Evolutionary conservation across 2,888 invertebrate species (phyloP).

Genomic region (Chrysomela aeneicollis): DNA sequence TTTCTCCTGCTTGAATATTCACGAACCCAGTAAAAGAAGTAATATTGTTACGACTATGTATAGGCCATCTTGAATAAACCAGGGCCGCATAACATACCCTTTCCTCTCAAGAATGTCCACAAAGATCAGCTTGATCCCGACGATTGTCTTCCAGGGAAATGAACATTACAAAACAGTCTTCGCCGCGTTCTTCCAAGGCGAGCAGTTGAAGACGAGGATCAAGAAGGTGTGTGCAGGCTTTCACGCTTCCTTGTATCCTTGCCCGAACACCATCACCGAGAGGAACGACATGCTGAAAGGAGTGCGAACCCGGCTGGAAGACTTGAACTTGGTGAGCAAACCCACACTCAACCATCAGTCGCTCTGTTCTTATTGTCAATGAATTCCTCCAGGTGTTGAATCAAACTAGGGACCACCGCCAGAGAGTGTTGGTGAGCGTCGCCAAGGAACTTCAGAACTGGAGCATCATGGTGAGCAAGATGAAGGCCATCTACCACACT

Average conservation of each 20-base stretch:
- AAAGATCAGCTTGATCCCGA: too few relatives aligned
- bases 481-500: slow-evolving; percentile 81
- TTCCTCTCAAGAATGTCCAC: too few relatives aligned
- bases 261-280: slow-evolving; percentile 86
- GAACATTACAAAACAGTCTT: slow-evolving; percentile 90
- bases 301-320: slow-evolving; percentile 88
- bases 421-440: slow-evolving; percentile 83
- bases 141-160: slow-evolving; percentile 79
- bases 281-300: slow-evolving; percentile 90
- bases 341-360: not conserved
- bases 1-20: too few relatives aligned
- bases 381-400: slow-evolving; percentile 74
- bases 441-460: slow-evolving; percentile 88
- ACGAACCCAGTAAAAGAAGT: too few relatives aligned
- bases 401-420: slow-evolving; percentile 88
- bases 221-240: slow-evolving; percentile 95
- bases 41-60: too few relatives aligned
- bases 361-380: not conserved
- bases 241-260: slow-evolving; percentile 91
- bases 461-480: slow-evolving; percentile 82
- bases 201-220: slow-evolving; percentile 87
- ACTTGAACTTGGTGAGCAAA: slow-evolving; percentile 75
- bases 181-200: slow-evolving; percentile 90
- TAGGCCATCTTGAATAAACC: too few relatives aligned
- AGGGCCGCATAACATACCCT: too few relatives aligned